phyloP scores from a whole-genome alignment of 2,113 vertebrate species.

The Tapirus terrestris region DNA sequence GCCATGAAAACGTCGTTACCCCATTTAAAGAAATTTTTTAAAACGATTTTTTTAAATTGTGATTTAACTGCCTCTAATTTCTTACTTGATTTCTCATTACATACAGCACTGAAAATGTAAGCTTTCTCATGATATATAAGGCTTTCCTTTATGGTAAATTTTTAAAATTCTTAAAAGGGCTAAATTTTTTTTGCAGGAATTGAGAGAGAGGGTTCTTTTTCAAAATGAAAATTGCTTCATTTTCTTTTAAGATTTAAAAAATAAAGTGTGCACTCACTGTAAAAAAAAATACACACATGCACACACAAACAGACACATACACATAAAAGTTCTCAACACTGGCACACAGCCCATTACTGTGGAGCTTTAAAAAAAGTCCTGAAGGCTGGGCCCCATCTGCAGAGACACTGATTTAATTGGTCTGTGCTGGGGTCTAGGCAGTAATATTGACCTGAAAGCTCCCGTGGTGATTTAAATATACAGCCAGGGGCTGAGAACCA shows the following conservation, averaged over 20 bases:
- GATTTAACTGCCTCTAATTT: not conserved
- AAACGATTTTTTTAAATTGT: not conserved
- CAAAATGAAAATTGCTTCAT: not conserved
- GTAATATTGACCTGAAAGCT: not conserved
- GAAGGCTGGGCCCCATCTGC: not conserved
- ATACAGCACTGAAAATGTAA: not conserved
- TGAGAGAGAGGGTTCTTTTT: not conserved
- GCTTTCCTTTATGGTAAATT: not conserved
- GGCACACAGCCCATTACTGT: not conserved
- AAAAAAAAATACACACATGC: not conserved
- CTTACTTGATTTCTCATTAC: not conserved
- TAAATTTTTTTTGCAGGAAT: not conserved
- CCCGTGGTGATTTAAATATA: not conserved
- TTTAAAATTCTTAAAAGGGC: not conserved
- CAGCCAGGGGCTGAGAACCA: not conserved
- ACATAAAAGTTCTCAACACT: not conserved
- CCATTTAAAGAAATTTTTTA: not conserved
- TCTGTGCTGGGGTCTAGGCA: not conserved
- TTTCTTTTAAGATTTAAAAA: conserved; percentile 36
- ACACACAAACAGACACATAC: not conserved
- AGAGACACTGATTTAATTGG: not conserved
- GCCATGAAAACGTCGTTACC: not conserved
- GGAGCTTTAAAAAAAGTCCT: not conserved
- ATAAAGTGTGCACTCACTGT: not conserved
- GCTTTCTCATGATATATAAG: not conserved